These are phyloP conservation scores for Osedax frankpressi DNA, from an alignment of 2,888 invertebrate species.

Conservation along the genomic window DNA sequence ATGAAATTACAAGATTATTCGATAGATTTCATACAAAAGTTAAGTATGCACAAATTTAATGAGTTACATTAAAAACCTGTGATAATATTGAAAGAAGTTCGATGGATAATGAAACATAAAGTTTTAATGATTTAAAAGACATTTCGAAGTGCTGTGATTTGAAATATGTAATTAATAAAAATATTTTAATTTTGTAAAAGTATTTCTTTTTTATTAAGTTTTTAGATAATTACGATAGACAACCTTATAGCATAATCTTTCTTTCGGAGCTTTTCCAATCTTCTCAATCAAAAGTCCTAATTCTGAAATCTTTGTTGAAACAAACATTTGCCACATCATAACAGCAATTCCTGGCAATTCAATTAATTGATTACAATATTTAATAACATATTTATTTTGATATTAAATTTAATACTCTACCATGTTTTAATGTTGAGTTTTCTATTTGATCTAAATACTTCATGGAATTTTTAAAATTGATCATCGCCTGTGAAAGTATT, in stretches of 20 bases:
- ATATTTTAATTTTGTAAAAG: too few species aligned
- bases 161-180: too few species aligned
- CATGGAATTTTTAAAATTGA: not conserved
- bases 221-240: too few species aligned
- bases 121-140: not conserved
- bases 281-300: not conserved
- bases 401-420: too few species aligned
- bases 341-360: not conserved
- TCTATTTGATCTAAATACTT: not conserved
- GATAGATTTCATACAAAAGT: too few species aligned
- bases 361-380: too few species aligned
- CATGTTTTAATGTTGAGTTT: not conserved
- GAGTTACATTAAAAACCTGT: not conserved
- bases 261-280: not conserved
- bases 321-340: not conserved
- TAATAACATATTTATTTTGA: too few species aligned
- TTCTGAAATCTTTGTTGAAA: not conserved
- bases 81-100: not conserved
- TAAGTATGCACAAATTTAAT: not conserved
- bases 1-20: too few species aligned
- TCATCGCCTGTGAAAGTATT: too few species aligned
- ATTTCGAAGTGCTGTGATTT: not conserved
- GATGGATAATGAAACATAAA: not conserved
- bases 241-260: not conserved
- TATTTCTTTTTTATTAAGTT: too few species aligned